Conservation (phyloP, 2,888 invertebrate species). For the Liodrosophila aerea region DNA sequence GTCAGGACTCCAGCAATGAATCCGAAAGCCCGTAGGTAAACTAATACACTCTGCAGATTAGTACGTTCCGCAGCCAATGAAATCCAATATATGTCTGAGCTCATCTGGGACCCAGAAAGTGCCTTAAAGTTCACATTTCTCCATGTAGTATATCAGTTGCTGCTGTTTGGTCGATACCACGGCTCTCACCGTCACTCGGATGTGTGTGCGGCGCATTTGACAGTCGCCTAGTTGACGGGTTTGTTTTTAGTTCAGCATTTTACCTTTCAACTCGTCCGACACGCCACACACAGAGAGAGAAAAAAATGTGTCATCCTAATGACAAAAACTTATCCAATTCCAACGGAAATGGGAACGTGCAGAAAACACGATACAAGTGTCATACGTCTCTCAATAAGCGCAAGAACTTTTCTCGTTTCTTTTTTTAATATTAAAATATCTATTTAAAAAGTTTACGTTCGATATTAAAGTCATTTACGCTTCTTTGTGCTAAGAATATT, state of each 20-base stretch:
- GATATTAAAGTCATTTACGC: too few relatives aligned
- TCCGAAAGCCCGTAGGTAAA: not conserved
- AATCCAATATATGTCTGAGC: constrained; percentile 58
- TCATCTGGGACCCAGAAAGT: constrained; percentile 63
- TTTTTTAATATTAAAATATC: too few relatives aligned
- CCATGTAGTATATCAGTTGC: constrained; percentile 25
- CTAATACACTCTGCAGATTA: not conserved
- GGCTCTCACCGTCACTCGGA: constrained; percentile 15
- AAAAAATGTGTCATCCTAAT: too few relatives aligned
- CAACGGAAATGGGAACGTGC: too few relatives aligned
- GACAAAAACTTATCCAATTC: too few relatives aligned
- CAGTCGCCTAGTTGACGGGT: constrained; percentile 75
- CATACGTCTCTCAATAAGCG: too few relatives aligned
- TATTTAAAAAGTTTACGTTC: too few relatives aligned
- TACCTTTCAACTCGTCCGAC: too few relatives aligned
- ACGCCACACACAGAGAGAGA: constrained; percentile 24
- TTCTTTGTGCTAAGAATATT: too few relatives aligned
- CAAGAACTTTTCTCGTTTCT: too few relatives aligned
- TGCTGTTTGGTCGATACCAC: constrained; percentile 70
- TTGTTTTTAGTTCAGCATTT: constrained; percentile 68
- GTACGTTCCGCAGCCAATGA: constrained; percentile 49
- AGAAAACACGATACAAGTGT: too few relatives aligned
- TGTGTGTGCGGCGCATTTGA: constrained; percentile 67
- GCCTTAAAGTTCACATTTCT: constrained; percentile 58
- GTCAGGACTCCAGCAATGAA: not conserved